Evolutionary conservation across 2,888 invertebrate genomes (phyloP), one percentile per base, ranked within the genome.

Genomic region (Chrysolina oricalcia): DNA sequence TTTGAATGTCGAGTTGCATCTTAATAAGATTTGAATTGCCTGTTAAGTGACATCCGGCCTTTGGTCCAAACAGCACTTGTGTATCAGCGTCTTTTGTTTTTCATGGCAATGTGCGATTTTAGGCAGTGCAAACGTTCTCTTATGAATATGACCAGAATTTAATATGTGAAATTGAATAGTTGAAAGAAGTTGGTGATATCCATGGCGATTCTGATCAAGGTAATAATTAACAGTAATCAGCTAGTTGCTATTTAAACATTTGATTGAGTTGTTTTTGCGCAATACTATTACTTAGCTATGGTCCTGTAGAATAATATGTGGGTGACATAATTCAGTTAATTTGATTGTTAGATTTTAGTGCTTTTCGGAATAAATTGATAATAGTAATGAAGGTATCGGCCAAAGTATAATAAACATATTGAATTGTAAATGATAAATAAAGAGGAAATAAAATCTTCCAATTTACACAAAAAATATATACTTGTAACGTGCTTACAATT

Each of bases 31-130:
- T 84, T 81, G 83, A 84, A 82, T 83, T 84, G 84, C 82, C 80
- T 84, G 84, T 84, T 84, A 85, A 84, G 80, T 80, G 81, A 84
- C 83, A 85, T 85, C 85, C 85, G 85, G 85, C 84, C 79, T 78
- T 68, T 67, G 79, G 76, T 77, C 78, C 80, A 80, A 81, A 75
- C 76, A 79, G 73, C 75, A 77, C 81, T 77, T 80, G 70, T 63
- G 21, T 62, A 69, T 48, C 59, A 62, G 41, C 53, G 65, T 75
- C 70, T 75, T 70, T 48, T 66, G 67, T 66, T 73, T 70, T 70
- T 70, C 70, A 48, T 63, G 43, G 66, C 46, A 62, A 66, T 70
- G 62, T 70, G 67, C 46, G 50, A 53, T 53, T 68, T 53, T 40
- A n/a, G 50, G 27, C 68, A 27, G 53, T 40, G 41, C n/a, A 19